Percentiles rank a stretch among this genome's conserved stretches.
Evolutionary conservation across 1,140 invertebrate species (phyloP).

Genomic region (Heliconius himera): DNA sequence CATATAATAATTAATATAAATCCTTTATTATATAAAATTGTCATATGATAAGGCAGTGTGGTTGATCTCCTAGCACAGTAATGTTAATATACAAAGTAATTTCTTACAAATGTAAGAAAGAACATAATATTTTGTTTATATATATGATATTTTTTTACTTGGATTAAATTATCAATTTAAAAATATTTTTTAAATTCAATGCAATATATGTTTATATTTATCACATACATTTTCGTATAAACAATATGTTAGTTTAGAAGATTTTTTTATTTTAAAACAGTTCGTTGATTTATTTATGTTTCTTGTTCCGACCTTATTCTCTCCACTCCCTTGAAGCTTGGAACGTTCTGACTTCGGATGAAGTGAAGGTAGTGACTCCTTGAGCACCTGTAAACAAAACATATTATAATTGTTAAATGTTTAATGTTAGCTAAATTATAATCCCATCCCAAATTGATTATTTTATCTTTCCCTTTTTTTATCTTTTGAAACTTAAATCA

Average conservation of each 20-base stretch:
- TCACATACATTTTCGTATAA: background rate
- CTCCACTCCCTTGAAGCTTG: constrained; percentile 77
- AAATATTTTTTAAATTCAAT: background rate
- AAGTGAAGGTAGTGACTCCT: constrained; percentile 76
- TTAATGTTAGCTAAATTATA: too few relatives aligned
- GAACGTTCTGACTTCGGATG: constrained; percentile 79
- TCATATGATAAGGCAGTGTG: constrained; percentile 8
- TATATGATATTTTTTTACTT: too few relatives aligned
- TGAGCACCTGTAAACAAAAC: constrained; percentile 60
- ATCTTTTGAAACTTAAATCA: too few relatives aligned
- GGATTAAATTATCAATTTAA: too few relatives aligned
- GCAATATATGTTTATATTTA: background rate
- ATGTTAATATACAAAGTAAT: background rate
- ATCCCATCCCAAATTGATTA: too few relatives aligned
- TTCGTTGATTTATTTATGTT: constrained; percentile 13
- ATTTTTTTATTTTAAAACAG: background rate
- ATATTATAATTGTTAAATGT: constrained; percentile 1
- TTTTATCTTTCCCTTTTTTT: too few relatives aligned
- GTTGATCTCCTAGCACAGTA: too few relatives aligned
- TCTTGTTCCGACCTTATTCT: constrained; percentile 47
- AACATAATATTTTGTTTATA: too few relatives aligned
- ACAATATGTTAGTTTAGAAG: too few relatives aligned
- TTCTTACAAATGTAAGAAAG: too few relatives aligned
- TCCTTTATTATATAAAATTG: background rate
- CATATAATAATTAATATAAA: background rate